Evolutionary conservation across 2,113 vertebrate species (phyloP).

Genomic region (Cromileptes altivelis): DNA sequence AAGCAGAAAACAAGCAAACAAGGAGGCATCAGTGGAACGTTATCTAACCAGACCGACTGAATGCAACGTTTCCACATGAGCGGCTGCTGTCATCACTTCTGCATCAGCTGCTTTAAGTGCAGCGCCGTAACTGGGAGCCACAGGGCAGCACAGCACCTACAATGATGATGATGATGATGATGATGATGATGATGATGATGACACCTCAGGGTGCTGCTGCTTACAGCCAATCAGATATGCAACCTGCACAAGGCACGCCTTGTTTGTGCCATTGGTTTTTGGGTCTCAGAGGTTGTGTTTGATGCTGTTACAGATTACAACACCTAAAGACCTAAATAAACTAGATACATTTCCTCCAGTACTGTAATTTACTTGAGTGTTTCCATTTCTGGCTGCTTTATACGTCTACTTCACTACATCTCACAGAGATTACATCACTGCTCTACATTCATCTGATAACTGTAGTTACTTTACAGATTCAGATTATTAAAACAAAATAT

Average conservation of each 20-base stretch:
- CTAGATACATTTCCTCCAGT: no score
- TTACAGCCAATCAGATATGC: constrained; percentile 15
- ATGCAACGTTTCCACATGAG: constrained; percentile 71
- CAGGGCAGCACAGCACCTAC: constrained; percentile 45
- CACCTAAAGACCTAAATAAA: no score
- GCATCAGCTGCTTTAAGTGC: constrained; percentile 57
- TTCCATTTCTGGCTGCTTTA: no score
- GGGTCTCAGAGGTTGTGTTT: neutral
- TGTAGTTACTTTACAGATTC: no score
- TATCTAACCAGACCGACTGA: constrained; percentile 70
- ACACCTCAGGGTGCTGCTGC: constrained; percentile 24
- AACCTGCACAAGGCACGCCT: neutral
- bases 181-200: neutral
- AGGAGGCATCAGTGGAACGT: constrained; percentile 50
- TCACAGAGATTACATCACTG: no score
- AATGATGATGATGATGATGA: constrained; percentile 9
- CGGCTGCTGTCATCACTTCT: constrained; percentile 59
- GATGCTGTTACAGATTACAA: no score
- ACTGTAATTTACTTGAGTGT: no score
- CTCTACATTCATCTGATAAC: no score
- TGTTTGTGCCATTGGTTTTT: neutral
- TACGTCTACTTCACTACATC: no score
- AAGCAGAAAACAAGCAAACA: constrained; percentile 66
- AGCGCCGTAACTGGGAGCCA: constrained; percentile 31
- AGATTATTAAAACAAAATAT: no score